Evolutionary conservation across 2,113 vertebrate species (phyloP).

Genomic region (Psephotus haematonotus): DNA sequence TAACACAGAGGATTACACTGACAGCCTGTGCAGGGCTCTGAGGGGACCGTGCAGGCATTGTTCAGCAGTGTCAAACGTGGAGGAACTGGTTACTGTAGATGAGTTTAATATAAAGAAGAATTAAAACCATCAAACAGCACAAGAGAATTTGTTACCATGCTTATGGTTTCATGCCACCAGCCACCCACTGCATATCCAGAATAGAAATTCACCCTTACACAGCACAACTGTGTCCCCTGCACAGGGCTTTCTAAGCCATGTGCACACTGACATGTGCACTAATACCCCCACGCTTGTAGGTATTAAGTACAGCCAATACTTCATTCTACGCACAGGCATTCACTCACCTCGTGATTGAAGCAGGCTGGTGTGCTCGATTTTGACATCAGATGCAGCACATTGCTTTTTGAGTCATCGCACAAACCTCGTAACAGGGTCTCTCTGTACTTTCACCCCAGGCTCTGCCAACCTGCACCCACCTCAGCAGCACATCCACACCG

Average conservation of each 20-base stretch:
- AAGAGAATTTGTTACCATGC: not conserved
- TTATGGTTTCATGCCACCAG: not conserved
- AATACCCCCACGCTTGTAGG: fast-evolving
- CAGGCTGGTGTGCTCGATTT: not conserved
- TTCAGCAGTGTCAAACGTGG: slow-evolving; percentile 12
- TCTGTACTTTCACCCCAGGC: not conserved
- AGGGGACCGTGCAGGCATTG: not conserved
- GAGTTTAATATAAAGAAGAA: slow-evolving; percentile 17
- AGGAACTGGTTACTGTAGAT: not conserved
- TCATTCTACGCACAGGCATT: not conserved
- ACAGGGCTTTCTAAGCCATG: not conserved
- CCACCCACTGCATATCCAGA: not conserved
- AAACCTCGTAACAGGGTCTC: not conserved
- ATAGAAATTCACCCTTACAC: not conserved
- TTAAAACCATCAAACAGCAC: slow-evolving; percentile 1
- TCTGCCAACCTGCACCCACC: not conserved
- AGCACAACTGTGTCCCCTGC: not conserved
- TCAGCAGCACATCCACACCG: fast-evolving
- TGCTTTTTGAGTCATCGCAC: not conserved
- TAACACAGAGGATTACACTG: not conserved
- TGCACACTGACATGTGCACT: fast-evolving
- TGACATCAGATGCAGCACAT: not conserved
- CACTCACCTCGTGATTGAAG: not conserved
- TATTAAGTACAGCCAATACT: not conserved
- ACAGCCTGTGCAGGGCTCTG: not conserved